Percentiles rank a stretch among this genome's conserved stretches.
Evolutionary conservation across 2,113 vertebrate genomes (phyloP).

Genomic region (Leptobrachium leishanense): DNA sequence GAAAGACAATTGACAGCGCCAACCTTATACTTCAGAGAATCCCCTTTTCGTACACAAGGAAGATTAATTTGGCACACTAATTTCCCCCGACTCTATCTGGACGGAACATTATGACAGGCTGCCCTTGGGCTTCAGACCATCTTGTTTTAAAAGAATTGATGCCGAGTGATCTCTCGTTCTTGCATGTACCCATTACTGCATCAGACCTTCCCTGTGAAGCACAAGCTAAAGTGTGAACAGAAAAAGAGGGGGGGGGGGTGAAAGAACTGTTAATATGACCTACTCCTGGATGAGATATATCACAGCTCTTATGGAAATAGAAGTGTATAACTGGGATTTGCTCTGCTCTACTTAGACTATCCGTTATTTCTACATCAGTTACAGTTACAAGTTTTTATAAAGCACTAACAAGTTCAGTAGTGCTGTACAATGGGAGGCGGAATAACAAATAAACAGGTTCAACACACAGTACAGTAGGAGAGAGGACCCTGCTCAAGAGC

Average conservation of each 20-base stretch:
- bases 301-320: constrained; percentile 18
- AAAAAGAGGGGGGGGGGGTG: not conserved
- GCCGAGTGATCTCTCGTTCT: constrained; percentile 31
- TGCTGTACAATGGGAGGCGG: too few species aligned
- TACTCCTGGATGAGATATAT: constrained; percentile 26
- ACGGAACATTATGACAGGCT: constrained; percentile 35
- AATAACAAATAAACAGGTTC: too few species aligned
- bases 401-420: too few species aligned
- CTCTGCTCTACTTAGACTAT: too few species aligned
- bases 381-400: too few species aligned
- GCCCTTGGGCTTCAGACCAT: constrained; percentile 31
- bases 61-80: constrained; percentile 32
- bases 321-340: not conserved
- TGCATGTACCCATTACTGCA: constrained; percentile 14
- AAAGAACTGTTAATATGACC: constrained; percentile 1
- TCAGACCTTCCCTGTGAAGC: constrained; percentile 30
- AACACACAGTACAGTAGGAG: too few species aligned
- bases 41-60: constrained; percentile 18
- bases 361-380: too few species aligned
- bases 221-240: constrained; percentile 28
- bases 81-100: constrained; percentile 15
- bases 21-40: constrained; percentile 3
- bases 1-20: not conserved
- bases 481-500: too few species aligned
- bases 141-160: constrained; percentile 20